Evolutionary conservation across 1,140 invertebrate species (phyloP), one percentile per base, ranked within the genome.

Genomic region (Drosophila mojavensis): DNA sequence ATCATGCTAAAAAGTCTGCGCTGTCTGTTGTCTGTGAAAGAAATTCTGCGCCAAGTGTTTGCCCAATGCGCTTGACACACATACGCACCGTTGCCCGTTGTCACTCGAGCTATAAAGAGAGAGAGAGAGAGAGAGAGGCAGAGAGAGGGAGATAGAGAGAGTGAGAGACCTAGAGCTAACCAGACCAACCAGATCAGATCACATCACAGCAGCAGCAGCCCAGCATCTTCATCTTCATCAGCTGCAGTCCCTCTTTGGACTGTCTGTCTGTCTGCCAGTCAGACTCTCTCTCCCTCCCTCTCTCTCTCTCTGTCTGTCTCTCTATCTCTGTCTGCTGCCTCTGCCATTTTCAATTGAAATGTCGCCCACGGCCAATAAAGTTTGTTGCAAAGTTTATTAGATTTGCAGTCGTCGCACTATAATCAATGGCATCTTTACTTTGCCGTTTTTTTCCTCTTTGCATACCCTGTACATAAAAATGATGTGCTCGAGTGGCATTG

Each of bases 51-150:
- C 76, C 73, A 78, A 82, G 82, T 86, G 82, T 71, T 89, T 88
- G 79, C 74, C 65, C 75, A 71, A 72, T 88, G 84, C 84, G 83
- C 83, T 88, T 88, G 83, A 88, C 83, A 80, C 77, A 88, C 79
- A 83, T 89, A 72, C 60, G 67, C 75, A 55, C 53, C 55, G 68
- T 75, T 75, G 53, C 26, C 51, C 51, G 54, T 33, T 45, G 50
- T 39, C 24, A 53, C 39, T 11, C 36, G 36, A 39, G 36, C 10
- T 13, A 11, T 10, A 39, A 13, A 13, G 24, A 50, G 11, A 17
- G 43, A 45, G n/a, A 45, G n/a, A 15, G 15, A 9, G 0, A 39
- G 43, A 17, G 4, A n/a, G 48, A 20, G 10, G 13, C 11, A 3
- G 15, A n/a, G 48, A 28, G 36, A 13, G 24, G n/a, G 11, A 5